Conservation (phyloP, 2,888 invertebrate species). For the Cotesia congregata region DNA sequence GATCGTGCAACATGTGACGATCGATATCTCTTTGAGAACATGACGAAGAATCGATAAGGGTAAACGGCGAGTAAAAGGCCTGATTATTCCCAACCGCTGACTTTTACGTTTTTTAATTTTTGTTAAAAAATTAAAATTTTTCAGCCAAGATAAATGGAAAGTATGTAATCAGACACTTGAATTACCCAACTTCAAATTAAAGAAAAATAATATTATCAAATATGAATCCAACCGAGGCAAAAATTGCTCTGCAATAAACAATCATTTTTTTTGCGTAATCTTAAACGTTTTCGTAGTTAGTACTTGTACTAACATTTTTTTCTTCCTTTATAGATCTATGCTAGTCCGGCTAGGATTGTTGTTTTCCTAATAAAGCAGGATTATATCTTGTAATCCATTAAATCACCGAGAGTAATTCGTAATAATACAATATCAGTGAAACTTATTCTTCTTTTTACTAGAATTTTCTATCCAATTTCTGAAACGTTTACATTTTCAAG, state of each 20-base stretch:
- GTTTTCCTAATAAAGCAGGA: background rate
- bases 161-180: background rate
- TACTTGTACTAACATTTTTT: background rate
- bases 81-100: background rate
- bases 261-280: background rate
- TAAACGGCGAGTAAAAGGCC: constrained; percentile 16
- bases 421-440: background rate
- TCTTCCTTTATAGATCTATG: background rate
- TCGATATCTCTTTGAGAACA: constrained; percentile 19
- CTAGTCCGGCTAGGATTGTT: background rate
- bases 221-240: background rate
- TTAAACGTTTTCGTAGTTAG: background rate
- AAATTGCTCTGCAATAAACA: background rate
- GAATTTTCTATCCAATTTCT: background rate
- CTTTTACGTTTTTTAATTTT: background rate
- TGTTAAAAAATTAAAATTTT: background rate
- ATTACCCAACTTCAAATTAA: background rate
- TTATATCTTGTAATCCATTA: background rate
- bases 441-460: background rate
- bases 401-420: constrained; percentile 9
- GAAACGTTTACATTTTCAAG: background rate
- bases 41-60: constrained; percentile 27
- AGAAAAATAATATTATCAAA: background rate
- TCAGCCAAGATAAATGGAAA: background rate
- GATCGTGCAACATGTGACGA: constrained; percentile 25